Evolutionary conservation across 2,113 vertebrate genomes (phyloP), one percentile per base, ranked within the genome.

Genomic region (Loxodonta africana): DNA sequence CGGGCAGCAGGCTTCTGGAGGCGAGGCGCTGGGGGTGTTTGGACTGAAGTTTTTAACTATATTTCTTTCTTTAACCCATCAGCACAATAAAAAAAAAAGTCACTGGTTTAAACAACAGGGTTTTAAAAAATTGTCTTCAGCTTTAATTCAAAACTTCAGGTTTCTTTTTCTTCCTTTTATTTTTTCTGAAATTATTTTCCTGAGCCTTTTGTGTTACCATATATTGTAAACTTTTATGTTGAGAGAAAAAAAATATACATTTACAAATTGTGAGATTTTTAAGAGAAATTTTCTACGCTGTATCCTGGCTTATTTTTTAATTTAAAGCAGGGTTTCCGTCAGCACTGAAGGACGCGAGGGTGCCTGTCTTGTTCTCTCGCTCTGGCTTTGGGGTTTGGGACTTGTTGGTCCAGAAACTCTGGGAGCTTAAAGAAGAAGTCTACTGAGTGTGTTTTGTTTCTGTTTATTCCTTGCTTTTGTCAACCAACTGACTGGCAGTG

Each of bases 231-330:
- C 99, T 99, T 99, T 99, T 99, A 98, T 99, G 99, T 99, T 99
- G 99, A 99, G 99, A 99, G 99, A 98, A 99, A 99, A 99, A 99
- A 99, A 99, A 99, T 99, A 99, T 99, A 99, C 99, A 99, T 99
- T 99, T 99, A 99, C 99, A 99, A 98, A 99, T 99, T 99, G 99
- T 99, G 99, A 99, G 99, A 99, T 99, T 99, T 99, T 99, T 99
- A 99, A 99, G 99, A 99, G 99, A 99, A 99, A 99, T 99, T 99
- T 99, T 99, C 99, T 99, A 99, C 99, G 98, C 99, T 99, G 99
- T 99, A 99, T 99, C 99, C 99, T 99, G 99, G 99, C 99, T 99
- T 99, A 99, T 99, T 99, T 99, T 99, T 99, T 99, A 99, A 99
- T 99, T 99, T 99, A 99, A 99, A 98, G 97, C 98, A 98, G 99